A percentile compares a stretch with the other conserved stretches of the same genome.
Evolutionary conservation across 2,888 invertebrate species (phyloP).

Genomic region (Thera britannica): DNA sequence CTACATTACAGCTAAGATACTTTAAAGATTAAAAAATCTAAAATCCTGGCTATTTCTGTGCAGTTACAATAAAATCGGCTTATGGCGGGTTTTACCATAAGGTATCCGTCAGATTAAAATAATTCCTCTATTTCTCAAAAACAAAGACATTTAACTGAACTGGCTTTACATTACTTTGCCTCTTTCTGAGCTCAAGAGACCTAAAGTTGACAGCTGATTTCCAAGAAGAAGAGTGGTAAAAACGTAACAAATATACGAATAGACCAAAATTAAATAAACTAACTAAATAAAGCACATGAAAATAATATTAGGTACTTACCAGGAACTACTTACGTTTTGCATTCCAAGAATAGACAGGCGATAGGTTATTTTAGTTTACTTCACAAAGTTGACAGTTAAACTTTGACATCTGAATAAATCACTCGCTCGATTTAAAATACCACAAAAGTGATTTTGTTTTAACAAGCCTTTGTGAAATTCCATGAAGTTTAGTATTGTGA

Average conservation of each 20-base stretch:
- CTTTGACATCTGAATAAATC: constrained; percentile 18
- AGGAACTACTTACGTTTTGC: not conserved
- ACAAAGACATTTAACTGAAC: too few relatives aligned
- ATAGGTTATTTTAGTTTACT: constrained; percentile 7
- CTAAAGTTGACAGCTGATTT: too few relatives aligned
- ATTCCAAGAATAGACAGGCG: not conserved
- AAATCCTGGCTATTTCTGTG: too few relatives aligned
- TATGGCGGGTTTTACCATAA: too few relatives aligned
- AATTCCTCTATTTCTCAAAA: too few relatives aligned
- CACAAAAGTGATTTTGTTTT: constrained; percentile 20
- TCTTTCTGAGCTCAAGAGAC: too few relatives aligned
- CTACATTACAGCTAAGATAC: too few relatives aligned
- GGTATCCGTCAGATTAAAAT: too few relatives aligned
- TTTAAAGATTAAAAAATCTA: too few relatives aligned
- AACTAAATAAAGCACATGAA: not conserved
- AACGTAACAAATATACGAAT: not conserved
- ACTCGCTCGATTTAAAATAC: not conserved
- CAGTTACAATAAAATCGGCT: too few relatives aligned
- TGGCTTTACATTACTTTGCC: too few relatives aligned
- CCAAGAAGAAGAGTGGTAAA: not conserved
- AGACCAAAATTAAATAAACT: too few relatives aligned
- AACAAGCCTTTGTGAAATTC: constrained; percentile 20
- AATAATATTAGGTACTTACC: not conserved
- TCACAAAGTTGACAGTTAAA: constrained; percentile 4
- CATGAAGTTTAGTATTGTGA: constrained; percentile 19